phyloP scores from a whole-genome alignment of 2,113 vertebrate genomes.

The Carassius carassius region DNA sequence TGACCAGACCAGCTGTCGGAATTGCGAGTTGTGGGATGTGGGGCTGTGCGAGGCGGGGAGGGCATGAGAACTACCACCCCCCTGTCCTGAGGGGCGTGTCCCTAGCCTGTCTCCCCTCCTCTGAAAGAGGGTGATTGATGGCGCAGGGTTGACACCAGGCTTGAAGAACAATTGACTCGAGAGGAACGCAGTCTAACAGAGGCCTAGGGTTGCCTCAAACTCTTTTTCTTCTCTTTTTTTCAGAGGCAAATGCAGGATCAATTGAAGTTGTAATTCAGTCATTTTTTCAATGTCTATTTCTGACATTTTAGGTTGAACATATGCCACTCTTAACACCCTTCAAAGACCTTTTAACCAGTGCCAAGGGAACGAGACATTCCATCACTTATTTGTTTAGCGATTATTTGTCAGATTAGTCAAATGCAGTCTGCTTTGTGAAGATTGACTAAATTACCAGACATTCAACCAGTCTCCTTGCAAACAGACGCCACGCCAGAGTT shows the following conservation, averaged over 20 bases:
- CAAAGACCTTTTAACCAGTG: slow-evolving; percentile 58
- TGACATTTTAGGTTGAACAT: slow-evolving; percentile 71
- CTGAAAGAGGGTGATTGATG: slow-evolving; percentile 83
- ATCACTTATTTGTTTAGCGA: slow-evolving; percentile 58
- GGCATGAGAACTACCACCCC: slow-evolving; percentile 83
- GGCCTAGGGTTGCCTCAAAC: slow-evolving; percentile 69
- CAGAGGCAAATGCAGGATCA: slow-evolving; percentile 77
- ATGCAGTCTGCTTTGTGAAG: slow-evolving; percentile 56
- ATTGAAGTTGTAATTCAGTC: slow-evolving; percentile 76
- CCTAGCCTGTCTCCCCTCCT: slow-evolving; percentile 78
- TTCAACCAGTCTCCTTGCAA: slow-evolving; percentile 43
- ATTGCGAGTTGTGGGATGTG: slow-evolving; percentile 74
- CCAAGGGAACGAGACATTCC: slow-evolving; percentile 51
- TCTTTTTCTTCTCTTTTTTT: slow-evolving; percentile 72
- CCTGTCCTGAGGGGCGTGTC: slow-evolving; percentile 78
- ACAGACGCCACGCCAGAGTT: not conserved
- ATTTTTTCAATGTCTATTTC: slow-evolving; percentile 78
- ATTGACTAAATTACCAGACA: slow-evolving; percentile 64
- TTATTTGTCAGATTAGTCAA: slow-evolving; percentile 70
- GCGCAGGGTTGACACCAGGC: slow-evolving; percentile 78
- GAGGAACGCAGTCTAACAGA: slow-evolving; percentile 74
- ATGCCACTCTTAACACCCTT: slow-evolving; percentile 66
- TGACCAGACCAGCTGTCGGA: slow-evolving; percentile 82
- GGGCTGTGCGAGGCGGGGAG: slow-evolving; percentile 77
- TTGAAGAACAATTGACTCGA: slow-evolving; percentile 79